These are phyloP conservation scores for Mellilla xanthometata DNA, from an alignment of 2,888 invertebrate species.

Conservation along the genomic window DNA sequence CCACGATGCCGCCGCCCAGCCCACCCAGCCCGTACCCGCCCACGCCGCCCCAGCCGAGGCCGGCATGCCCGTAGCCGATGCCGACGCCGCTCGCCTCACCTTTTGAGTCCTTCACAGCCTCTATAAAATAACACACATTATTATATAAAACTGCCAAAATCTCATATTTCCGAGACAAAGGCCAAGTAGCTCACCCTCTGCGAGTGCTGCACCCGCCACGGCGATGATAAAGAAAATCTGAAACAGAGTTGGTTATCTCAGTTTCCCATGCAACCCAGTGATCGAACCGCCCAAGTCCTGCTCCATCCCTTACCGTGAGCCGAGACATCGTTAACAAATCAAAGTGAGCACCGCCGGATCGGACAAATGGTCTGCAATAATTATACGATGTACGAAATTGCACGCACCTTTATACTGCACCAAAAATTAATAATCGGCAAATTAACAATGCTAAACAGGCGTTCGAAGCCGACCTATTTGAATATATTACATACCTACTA, in stretches of 20 bases:
- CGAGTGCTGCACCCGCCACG: conserved; percentile 65
- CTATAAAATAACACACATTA: not conserved
- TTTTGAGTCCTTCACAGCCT: conserved; percentile 27
- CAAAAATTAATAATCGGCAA: conserved; percentile 69
- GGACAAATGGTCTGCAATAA: conserved; percentile 55
- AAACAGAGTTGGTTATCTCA: conserved; percentile 27
- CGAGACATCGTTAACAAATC: conserved; percentile 58
- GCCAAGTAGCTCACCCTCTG: conserved; percentile 59
- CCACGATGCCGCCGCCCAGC: conserved; percentile 27
- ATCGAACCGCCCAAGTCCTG: no score
- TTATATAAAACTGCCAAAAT: not conserved
- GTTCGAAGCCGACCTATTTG: conserved; percentile 66
- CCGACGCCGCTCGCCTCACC: conserved; percentile 26
- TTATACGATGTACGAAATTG: conserved; percentile 51
- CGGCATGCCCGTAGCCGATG: conserved; percentile 31
- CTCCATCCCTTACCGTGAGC: conserved; percentile 61
- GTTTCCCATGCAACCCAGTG: not conserved
- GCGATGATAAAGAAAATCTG: conserved; percentile 76
- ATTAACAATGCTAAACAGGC: conserved; percentile 73
- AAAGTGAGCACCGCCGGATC: conserved; percentile 48
- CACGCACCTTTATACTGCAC: conserved; percentile 74
- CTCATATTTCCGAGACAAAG: not conserved
- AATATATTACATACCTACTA: conserved; percentile 65
- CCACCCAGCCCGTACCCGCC: conserved; percentile 29
- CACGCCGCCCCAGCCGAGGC: conserved; percentile 27